phyloP scores from a whole-genome alignment of 30 jellyfish, hydroid and myxozoan genomes.

The Catostylus mosaicus region DNA sequence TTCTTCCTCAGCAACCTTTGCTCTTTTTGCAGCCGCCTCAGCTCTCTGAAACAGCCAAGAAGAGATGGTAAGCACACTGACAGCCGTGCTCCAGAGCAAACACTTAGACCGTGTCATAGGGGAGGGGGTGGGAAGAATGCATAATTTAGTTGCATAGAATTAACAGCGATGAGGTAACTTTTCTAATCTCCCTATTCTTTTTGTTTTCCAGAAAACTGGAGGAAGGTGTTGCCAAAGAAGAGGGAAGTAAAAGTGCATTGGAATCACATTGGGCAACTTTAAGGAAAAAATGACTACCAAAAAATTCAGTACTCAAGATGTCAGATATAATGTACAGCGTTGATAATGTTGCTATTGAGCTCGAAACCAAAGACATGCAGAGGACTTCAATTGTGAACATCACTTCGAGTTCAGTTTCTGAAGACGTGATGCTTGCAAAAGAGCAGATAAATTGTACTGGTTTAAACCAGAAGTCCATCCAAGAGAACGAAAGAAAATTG shows the following conservation, averaged over 20 bases:
- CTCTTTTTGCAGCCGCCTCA: conserved; percentile 81
- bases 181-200: too few species aligned
- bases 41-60: conserved; percentile 58
- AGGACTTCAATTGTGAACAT: background rate
- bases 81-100: too few species aligned
- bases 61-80: too few species aligned
- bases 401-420: background rate
- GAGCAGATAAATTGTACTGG: background rate
- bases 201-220: background rate
- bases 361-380: background rate
- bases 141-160: too few species aligned
- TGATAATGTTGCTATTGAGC: conserved; percentile 13
- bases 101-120: too few species aligned
- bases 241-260: background rate
- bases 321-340: conserved; percentile 31
- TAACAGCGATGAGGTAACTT: too few species aligned
- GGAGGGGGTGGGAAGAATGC: too few species aligned
- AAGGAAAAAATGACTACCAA: background rate
- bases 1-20: conserved; percentile 70
- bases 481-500: background rate
- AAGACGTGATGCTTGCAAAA: background rate
- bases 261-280: conserved; percentile 11
- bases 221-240: background rate
- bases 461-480: background rate
- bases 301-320: conserved; percentile 1